Base-by-base conservation (phyloP, 2,113 vertebrate species). In the Oriolus oriolus region DNA sequence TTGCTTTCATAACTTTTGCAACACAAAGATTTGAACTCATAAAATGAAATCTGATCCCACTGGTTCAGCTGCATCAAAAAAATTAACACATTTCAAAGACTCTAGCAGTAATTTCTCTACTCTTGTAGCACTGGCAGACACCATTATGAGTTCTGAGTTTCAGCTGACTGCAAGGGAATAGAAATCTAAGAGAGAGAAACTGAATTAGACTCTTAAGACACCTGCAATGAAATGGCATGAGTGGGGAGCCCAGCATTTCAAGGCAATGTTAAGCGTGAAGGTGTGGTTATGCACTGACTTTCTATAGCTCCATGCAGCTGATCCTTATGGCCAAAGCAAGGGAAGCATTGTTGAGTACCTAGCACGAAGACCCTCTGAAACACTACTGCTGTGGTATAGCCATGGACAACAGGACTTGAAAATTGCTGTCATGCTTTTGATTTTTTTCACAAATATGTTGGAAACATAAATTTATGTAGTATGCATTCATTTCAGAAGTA, bases 81-180 rank as follows among this genome's bases (percentile, higher is more conserved):
- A 75, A 1, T 1, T 5, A 30, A 3, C 1, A 33, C 9, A 22
- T 47, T 63, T 74, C 14, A 41, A 65, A 68, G 22, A 35, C 4
- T 16, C 3, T 9, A 47, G 13, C 21, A n/a, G 54, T 53, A 42
- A 3, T 63, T 92, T 78, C 11, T 60, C 39, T 80, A 26, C 4
- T 77, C 4, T 2, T 2, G 6, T 26, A 60, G 2, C 26, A 49
- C 16, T 47, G 13, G 4, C 8, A 71, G 57, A 33, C 11, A 28
- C 27, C 6, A 28, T 33, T 54, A 19, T 35, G 21, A 33, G 11
- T 63, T 87, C 44, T 44, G 54, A 65, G 20, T 57, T 84, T 84
- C 45, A 42, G 8, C 0, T 73, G 63, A 60, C 21, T 27, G 39
- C 0, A 0, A 68, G 16, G 21, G 12, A 87, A 37, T 13, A 75